Conservation (phyloP, 2,113 vertebrate genomes). For the Nicator chloris region DNA sequence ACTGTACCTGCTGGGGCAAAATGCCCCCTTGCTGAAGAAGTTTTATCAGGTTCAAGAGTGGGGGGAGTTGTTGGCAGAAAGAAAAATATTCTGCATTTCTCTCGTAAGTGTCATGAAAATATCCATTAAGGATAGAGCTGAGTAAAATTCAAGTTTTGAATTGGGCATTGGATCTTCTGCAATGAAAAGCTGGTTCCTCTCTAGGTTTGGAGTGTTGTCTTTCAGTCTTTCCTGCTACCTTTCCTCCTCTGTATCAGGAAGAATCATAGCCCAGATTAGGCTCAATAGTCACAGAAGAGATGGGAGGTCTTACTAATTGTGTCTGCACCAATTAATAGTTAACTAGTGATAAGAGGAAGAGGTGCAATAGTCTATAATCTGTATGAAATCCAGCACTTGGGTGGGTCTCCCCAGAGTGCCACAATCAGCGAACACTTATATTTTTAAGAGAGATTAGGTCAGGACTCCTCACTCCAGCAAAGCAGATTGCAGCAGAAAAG, state of each 20-base stretch:
- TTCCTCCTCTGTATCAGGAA: not conserved
- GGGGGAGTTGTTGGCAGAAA: accelerated
- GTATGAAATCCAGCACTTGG: not conserved
- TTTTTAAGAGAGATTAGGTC: not conserved
- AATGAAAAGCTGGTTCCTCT: not conserved
- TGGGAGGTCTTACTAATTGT: not conserved
- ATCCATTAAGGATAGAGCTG: not conserved
- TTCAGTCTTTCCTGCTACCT: not conserved
- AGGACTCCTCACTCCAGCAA: not conserved
- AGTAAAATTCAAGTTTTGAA: not conserved
- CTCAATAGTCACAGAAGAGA: not conserved
- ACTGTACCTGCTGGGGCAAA: not conserved
- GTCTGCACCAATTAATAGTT: not conserved
- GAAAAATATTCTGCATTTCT: not conserved
- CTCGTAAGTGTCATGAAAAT: not conserved
- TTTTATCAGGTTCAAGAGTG: not conserved
- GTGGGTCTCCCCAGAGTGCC: not conserved
- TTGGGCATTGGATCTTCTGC: no score
- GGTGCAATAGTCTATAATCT: not conserved
- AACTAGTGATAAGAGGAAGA: not conserved
- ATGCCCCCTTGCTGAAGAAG: not conserved
- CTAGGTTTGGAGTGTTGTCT: accelerated
- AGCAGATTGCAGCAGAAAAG: not conserved
- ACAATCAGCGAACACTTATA: accelerated
- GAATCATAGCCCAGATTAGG: not conserved